Evolutionary conservation across 2,113 vertebrate species (phyloP), one percentile per base, ranked within the genome.

Genomic region (Rana temporaria): DNA sequence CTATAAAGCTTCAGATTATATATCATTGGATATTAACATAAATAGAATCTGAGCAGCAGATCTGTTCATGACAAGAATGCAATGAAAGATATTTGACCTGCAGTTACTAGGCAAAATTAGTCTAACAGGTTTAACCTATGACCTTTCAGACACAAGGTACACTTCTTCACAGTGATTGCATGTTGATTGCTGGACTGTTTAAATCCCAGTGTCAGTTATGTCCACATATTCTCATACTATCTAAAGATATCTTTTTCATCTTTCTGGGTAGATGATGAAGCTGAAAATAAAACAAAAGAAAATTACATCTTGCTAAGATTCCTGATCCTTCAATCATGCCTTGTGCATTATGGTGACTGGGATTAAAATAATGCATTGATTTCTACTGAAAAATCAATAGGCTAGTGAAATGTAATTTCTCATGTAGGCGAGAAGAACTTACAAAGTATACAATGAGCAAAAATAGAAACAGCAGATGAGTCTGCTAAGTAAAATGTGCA

Each of bases 131-230:
- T 80, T 53, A 63, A 71, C 56, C 32, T 60, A 8, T 71, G 34
- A 80, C 67, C 78, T 63, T 63, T 56, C n/a, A 59, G 34, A 71
- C 38, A 62, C 42, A 11, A 24, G 24, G 7, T 24, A 60, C 18
- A 80, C n/a, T n/a, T 79, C 14, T 69, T 70, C 56, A 42, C 19
- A 22, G 34, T 71, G 67, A 80, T 80, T 80, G 56, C 65, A 34
- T 42, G 14, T 34, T 63, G 38, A 69, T 32, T 79, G 77, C 30
- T 42, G 14, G 6, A 48, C n/a, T 60, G 60, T 24, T 57, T 70
- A 12, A 60, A 70, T 42, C 8, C 3, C 32, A 5, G 26, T 60
- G n/a, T 56, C 42, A 24, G 60, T 56, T 70, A 66, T 64, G 15
- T 65, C 48, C 62, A 68, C 59, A 57, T 42, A 20, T 69, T 56